These are phyloP conservation scores for Ferdinandea cuprea DNA, from an alignment of 2,888 invertebrate species.

Conservation along the genomic window DNA sequence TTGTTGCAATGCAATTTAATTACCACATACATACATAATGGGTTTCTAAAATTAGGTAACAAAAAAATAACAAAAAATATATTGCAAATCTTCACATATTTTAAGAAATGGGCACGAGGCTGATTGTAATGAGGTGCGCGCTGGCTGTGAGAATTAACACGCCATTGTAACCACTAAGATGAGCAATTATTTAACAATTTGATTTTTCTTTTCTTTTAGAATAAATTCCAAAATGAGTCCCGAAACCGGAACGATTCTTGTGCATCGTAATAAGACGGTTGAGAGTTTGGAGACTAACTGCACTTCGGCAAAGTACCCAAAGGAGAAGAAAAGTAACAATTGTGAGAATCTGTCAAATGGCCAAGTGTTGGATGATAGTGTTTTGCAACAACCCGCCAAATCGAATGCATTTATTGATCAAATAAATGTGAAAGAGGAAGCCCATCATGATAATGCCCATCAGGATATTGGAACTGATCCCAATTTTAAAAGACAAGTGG, in stretches of 20 bases:
- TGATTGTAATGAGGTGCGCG: constrained; percentile 22
- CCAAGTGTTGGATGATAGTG: constrained; percentile 53
- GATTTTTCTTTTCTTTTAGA: constrained; percentile 34
- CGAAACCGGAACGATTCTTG: constrained; percentile 74
- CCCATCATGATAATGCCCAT: constrained; percentile 60
- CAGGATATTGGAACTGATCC: constrained; percentile 84
- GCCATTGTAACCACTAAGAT: constrained; percentile 9
- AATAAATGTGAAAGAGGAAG: constrained; percentile 45
- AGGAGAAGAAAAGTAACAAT: constrained; percentile 52
- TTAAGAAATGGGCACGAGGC: constrained; percentile 47
- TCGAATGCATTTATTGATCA: constrained; percentile 63
- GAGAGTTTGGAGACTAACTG: constrained; percentile 57
- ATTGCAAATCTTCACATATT: constrained; percentile 35
- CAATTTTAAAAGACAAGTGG: constrained; percentile 84
- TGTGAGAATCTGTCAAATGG: constrained; percentile 64
- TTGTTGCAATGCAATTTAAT: constrained; percentile 50
- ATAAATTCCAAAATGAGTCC: constrained; percentile 71
- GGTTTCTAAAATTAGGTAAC: constrained; percentile 23
- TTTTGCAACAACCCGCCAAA: constrained; percentile 27
- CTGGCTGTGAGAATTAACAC: constrained; percentile 24
- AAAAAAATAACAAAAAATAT: constrained; percentile 4
- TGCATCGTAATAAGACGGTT: constrained; percentile 67
- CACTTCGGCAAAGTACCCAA: constrained; percentile 44
- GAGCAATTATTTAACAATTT: constrained; percentile 3
- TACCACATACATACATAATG: constrained; percentile 40